Base-by-base conservation (phyloP, 2,113 vertebrate genomes). In the Pygoscelis antarcticus region DNA sequence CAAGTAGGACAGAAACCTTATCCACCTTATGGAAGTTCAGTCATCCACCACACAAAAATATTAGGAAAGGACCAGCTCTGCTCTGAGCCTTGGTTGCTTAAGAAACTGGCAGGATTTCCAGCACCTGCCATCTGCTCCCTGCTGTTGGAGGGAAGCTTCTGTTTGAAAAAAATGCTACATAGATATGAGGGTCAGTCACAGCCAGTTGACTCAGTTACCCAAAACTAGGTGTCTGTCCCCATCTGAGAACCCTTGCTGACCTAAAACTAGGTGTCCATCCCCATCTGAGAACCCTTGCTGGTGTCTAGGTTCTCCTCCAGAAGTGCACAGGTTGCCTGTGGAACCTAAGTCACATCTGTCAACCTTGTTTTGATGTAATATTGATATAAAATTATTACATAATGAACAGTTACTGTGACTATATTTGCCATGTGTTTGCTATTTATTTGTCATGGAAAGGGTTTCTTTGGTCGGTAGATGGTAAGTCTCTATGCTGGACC, bases 1-100 rank as follows among this genome's bases (percentile, higher is more conserved):
- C 26, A 92, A 82, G 36, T 36, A 34, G 13, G 16, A n/a, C 12
- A 79, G 51, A 93, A 71, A 71, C 6, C 5, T 58, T 38, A 75
- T 5, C 13, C 46, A 21, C 21, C 16, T 75, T 23, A 60, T 0
- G 0, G 1, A 16, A 36, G 4, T 46, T 11, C 15, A 47, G 26
- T 61, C 52, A 47, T 83, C 18, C 13, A 68, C 11, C 23, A 52
- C 1, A 1, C 6, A 27, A 18, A 29, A 60, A 51, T n/a, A 20
- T 27, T 42, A 51, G 40, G 40, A 83, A 90, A 79, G 14, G 13
- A 85, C 1, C 10, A 51, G 6, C 17, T 76, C 46, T 87, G 13
- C 21, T 90, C 16, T 76, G 49, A 60, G n/a, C 10, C 57, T 30
- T 27, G 7, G 8, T 54, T 92, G 34, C 20, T 61, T 42, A 60